A percentile compares a stretch with the other conserved stretches of the same genome.
These are phyloP conservation scores for Calameuta filiformis DNA, from an alignment of 2,888 invertebrate species.

Conservation along the genomic window DNA sequence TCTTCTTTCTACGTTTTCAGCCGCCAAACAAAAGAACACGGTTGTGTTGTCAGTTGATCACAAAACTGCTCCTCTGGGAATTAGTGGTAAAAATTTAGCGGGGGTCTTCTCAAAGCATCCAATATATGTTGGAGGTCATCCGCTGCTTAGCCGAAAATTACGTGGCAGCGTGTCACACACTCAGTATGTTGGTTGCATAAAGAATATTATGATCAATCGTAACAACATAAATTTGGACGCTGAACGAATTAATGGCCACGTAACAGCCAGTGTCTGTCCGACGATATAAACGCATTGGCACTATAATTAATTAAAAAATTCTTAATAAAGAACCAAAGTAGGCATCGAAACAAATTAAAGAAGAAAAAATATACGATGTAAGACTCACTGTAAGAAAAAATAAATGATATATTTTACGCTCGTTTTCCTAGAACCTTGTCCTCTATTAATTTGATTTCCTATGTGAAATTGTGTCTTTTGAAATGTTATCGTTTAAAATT, in stretches of 20 bases:
- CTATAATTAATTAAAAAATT: not conserved
- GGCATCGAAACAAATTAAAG: not conserved
- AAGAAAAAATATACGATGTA: not conserved
- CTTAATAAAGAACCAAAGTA: not conserved
- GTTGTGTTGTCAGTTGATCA: conserved; percentile 90
- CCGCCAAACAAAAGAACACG: conserved; percentile 90
- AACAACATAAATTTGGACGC: conserved; percentile 68
- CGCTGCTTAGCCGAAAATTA: conserved; percentile 66
- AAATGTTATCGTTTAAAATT: not conserved
- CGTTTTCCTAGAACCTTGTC: not conserved
- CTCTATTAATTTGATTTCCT: not conserved
- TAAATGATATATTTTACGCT: not conserved
- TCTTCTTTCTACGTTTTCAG: conserved; percentile 65
- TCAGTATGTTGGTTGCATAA: conserved; percentile 85
- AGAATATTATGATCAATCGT: conserved; percentile 74
- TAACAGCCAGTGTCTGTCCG: conserved; percentile 84
- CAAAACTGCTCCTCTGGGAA: conserved; percentile 77
- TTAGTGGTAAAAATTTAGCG: conserved; percentile 73
- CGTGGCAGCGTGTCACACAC: conserved; percentile 78
- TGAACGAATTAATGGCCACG: conserved; percentile 76
- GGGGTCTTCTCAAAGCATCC: conserved; percentile 86
- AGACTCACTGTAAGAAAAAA: not conserved
- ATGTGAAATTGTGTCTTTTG: not conserved
- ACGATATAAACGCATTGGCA: conserved; percentile 69
- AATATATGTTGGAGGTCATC: conserved; percentile 92